Base-by-base conservation (phyloP, 2,797 vertebrate species). In the Merluccius polli region DNA sequence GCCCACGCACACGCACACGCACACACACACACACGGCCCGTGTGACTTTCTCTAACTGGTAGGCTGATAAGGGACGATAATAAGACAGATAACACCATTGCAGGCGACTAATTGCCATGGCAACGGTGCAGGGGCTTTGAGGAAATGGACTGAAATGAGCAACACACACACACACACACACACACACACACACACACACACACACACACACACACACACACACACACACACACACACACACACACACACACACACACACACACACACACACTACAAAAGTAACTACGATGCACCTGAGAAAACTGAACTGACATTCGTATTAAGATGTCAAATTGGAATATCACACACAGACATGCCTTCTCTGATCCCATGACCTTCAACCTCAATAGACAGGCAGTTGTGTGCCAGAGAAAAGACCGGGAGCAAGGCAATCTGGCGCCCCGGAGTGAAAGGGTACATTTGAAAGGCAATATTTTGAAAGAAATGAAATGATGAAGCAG, bases 321-420 rank as follows among this genome's bases (percentile, higher is more conserved):
- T n/a, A 52, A 52, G 48, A 52, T 21, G 1, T 52, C 18, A n/a
- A 52, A 52, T 52, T n/a, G 21, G 48, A 52, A 52, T 48, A n/a
- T 48, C 73, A 73, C 59, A 35, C 70, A 65, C 74, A 67, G 73
- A 73, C 80, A 76, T 79, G 79, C 80, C 72, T 77, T 67, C 76
- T 70, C 16, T 82, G 86, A 89, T 86, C 83, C 72, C 0, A 16
- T 87, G 84, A 91, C 87, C 87, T 90, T 91, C 84, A 85, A 77
- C 87, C 74, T 86, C 89, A 87, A 90, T 76, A 90, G 70, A 78
- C 76, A 79, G 73, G 59, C 10, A 52, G 44, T 52, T 10, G 11
- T 12, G 10, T 8, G 36, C 1, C 36, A 7, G 36, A 12, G 36
- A 38, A 38, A 12, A 12, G 6, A 38, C 36, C 4, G 36, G 36